Evolutionary conservation across 2,888 invertebrate species (phyloP), one percentile per base, ranked within the genome.

Genomic region (Anodontia alba): DNA sequence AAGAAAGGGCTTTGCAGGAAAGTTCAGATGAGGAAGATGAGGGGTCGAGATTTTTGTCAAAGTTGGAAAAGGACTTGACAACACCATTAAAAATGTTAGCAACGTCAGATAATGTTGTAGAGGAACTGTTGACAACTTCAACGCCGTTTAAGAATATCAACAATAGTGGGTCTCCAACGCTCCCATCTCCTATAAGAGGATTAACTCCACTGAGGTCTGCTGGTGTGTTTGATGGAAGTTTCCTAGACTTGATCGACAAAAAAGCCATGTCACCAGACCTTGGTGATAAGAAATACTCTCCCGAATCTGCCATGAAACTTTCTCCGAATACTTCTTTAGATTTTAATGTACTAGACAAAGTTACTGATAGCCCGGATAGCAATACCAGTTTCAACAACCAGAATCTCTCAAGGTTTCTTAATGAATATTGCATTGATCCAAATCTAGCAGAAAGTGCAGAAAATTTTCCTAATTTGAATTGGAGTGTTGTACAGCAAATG

Each of bases 101-200:
- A n/a, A 69, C 73, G 12, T 76, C 76, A n/a, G 72, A 80, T 10
- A 76, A 76, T 10, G 71, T 54, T 12, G 87, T 74, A n/a, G 70
- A 81, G 12, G 73, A 75, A n/a, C 72, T 80, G 49, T 76, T 88
- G 31, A 77, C 83, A 3, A 90, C 90, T 1, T 90, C 90, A 20
- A 90, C 90, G 1, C 90, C 90, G 1, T 66, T 89, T 10, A 88
- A 89, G 68, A 76, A 69, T 36, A 51, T 46, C 0, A 51, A 66
- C 10, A 43, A 78, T 20, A 36, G 72, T 23, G 57, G 75, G 10
- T 76, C 80, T 43, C 77, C 78, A 0, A 81, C 88, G 51, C 80
- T 89, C 12, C 87, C 88, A 0, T 90, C 90, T 12, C 90, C 90
- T 0, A 88, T 90, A 15, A 51, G 73, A 23, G 89, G 88, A n/a